These are phyloP conservation scores for Anoplophora glabripennis DNA, from an alignment of 1,140 invertebrate species.

Conservation along the genomic window DNA sequence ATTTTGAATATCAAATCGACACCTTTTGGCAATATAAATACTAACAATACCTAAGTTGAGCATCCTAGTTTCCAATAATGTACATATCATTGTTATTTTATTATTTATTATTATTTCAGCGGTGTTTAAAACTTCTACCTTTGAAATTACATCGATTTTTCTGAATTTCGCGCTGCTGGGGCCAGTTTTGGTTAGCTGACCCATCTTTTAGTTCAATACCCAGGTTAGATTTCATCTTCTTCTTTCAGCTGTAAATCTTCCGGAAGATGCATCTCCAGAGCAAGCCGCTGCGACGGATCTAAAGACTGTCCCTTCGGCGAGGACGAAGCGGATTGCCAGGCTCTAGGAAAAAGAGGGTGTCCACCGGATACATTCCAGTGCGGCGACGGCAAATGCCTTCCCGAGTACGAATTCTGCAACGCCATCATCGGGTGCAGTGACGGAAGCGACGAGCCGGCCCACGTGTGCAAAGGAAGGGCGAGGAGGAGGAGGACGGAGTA, in stretches of 20 bases:
- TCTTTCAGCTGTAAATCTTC: constrained; percentile 62
- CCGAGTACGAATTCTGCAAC: constrained; percentile 88
- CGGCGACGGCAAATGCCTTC: constrained; percentile 77
- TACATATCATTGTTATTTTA: too few relatives aligned
- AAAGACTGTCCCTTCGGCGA: constrained; percentile 76
- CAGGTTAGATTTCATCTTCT: not conserved
- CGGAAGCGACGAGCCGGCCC: constrained; percentile 77
- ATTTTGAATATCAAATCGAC: too few relatives aligned
- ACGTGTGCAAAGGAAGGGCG: constrained; percentile 59
- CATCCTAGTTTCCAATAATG: too few relatives aligned
- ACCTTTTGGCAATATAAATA: too few relatives aligned
- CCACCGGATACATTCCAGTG: constrained; percentile 80
- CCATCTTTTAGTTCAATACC: too few relatives aligned
- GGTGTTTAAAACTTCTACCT: too few relatives aligned
- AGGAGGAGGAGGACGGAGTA: constrained; percentile 44
- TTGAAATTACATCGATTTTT: too few relatives aligned
- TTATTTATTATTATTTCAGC: too few relatives aligned
- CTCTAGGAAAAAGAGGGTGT: constrained; percentile 52
- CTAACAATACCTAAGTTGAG: too few relatives aligned
- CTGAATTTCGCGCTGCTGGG: too few relatives aligned
- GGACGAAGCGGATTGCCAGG: constrained; percentile 73
- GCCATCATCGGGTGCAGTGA: constrained; percentile 78
- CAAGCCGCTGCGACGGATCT: constrained; percentile 72
- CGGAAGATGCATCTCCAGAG: constrained; percentile 70
- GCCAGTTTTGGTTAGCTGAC: too few relatives aligned